phyloP scores from a whole-genome alignment of 2,888 invertebrate species.

The Andrena bicolor region DNA sequence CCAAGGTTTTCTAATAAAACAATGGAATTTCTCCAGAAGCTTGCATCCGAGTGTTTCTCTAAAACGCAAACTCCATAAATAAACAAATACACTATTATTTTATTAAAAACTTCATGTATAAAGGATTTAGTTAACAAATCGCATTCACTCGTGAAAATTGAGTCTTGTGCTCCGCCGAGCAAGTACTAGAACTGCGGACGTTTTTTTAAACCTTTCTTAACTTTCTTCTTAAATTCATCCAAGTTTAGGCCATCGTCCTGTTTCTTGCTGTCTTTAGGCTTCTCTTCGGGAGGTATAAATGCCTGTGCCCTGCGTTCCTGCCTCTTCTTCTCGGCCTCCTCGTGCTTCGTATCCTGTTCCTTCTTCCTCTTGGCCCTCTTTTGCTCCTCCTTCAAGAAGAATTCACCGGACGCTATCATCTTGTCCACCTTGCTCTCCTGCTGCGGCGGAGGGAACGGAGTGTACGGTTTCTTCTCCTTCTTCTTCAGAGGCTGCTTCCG shows the following conservation, averaged over 20 bases:
- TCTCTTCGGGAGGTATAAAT: constrained; percentile 93
- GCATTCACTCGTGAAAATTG: neutral
- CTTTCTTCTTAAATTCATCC: constrained; percentile 91
- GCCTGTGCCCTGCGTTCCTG: constrained; percentile 92
- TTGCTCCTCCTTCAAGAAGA: constrained; percentile 96
- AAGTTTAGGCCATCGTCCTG: constrained; percentile 88
- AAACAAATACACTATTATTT: constrained; percentile 8
- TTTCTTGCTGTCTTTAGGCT: constrained; percentile 70
- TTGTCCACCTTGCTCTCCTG: constrained; percentile 97
- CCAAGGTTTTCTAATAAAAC: constrained; percentile 76
- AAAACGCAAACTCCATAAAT: too few species aligned
- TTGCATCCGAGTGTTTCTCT: constrained; percentile 13
- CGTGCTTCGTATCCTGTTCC: constrained; percentile 92
- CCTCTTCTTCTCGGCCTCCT: constrained; percentile 90
- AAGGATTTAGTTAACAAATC: constrained; percentile 22
- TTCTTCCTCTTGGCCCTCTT: constrained; percentile 90
- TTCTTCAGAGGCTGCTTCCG: constrained; percentile 95
- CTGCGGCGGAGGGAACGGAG: constrained; percentile 98
- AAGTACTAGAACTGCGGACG: constrained; percentile 7
- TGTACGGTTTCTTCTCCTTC: constrained; percentile 96
- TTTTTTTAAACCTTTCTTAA: constrained; percentile 87
- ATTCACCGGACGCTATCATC: constrained; percentile 97
- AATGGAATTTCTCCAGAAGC: constrained; percentile 61
- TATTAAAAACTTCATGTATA: constrained; percentile 34
- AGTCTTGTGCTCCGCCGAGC: neutral